Base-by-base conservation (phyloP, 2,888 invertebrate species). In the Eupithecia insigniata region DNA sequence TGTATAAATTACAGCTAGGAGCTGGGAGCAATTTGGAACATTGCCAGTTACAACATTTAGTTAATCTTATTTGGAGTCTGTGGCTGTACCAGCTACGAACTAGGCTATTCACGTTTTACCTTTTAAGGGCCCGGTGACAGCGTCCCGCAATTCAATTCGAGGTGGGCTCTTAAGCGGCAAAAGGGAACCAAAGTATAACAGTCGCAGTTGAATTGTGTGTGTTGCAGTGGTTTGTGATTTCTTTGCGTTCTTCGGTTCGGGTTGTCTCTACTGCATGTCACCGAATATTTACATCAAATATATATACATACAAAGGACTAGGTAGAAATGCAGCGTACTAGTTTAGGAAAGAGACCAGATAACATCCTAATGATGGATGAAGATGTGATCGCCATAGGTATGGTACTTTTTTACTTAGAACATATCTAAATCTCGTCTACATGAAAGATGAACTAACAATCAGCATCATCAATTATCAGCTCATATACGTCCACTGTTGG, bases 21-120 rank as follows among this genome's bases (percentile, higher is more conserved):
- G 69, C 68, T 66, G 66, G 61, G 51, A 75, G 75, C 74, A 46
- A 74, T 79, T 81, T 82, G 81, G 79, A 76, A 22, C 61, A 22
- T 28, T 39, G 82, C 82, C 81, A 81, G 32, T 22, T 70, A 67
- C 36, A 71, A 61, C 76, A 62, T 71, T 72, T 74, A 72, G 76
- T 76, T 75, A n/a, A n/a, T n/a, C 10, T 46, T 46, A 46, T 46
- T 51, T 22, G 10, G n/a, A 22, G 22, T 51, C 2, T 22, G 46
- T 43, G 1, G 18, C 18, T 43, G 46, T 46, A 46, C n/a, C n/a
- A 22, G 22, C n/a, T 22, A 51, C 46, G 46, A 51, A 22, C 22
- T 51, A 51, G 46, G 22, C 46, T 51, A 22, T 22, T 51, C 3
- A n/a, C 22, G 22, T 51, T 51, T 10, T 10, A 46, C 22, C 18